Base-by-base conservation (phyloP, 2,888 invertebrate species). In the Callinectes sapidus region DNA sequence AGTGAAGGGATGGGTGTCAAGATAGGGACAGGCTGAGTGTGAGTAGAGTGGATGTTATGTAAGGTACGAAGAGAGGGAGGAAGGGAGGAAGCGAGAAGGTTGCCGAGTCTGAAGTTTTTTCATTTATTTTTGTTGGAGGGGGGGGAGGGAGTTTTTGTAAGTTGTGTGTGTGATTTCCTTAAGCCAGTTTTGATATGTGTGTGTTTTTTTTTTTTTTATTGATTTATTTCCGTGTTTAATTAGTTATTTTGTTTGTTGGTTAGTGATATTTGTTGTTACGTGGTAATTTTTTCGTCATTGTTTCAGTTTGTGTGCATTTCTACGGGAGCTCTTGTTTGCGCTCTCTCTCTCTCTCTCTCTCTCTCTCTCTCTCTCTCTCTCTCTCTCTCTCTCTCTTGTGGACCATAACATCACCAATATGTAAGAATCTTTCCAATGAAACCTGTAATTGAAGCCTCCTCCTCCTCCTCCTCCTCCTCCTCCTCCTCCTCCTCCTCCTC, bases 331-430 rank as follows among this genome's bases (percentile, higher is more conserved):
- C 35, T 81, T 23, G 16, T 23, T 71, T 18, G 2, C 71, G n/a
- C 71, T 71, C 71, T 71, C 71, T 71, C 71, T 71, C 71, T 71
- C 71, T 71, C 71, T 71, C 71, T 71, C 71, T 71, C 71, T 71
- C 71, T 71, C 71, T 71, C 71, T 71, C 71, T 71, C 71, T 71
- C 71, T 71, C 71, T 71, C 71, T 71, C 71, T 71, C 71, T 71
- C 71, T 71, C 71, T 71, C 71, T 71, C 71, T 71, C 71, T 71
- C 71, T 61, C 61, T 61, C 23, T 61, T 23, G 18, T 61, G 61
- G 61, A 71, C 16, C n/a, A 71, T 71, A 71, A 71, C 71, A 71
- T 71, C 71, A n/a, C 71, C 71, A 71, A 71, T 28, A 71, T 28
- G 23, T 71, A 71, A 71, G n/a, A 71, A 71, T 18, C 61, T 61